These are phyloP conservation scores for Drosophila kanapiae DNA, from an alignment of 1,140 invertebrate genomes.

Conservation along the genomic window DNA sequence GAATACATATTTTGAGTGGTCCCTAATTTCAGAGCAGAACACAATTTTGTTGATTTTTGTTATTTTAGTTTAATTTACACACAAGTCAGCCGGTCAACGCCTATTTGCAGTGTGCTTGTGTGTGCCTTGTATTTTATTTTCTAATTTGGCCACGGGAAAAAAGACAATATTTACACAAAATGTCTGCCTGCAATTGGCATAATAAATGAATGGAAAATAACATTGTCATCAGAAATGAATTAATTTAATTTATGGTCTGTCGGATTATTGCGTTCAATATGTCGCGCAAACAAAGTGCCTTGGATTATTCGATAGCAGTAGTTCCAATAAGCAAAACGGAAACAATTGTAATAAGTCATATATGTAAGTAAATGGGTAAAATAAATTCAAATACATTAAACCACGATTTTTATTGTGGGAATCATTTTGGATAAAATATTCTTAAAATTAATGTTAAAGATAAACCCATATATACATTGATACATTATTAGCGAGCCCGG, in stretches of 20 bases:
- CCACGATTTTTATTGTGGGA: too few relatives aligned
- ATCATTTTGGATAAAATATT: too few relatives aligned
- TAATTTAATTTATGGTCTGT: conserved; percentile 7
- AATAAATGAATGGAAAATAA: conserved; percentile 44
- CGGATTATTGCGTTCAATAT: conserved; percentile 10
- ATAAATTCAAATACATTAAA: background rate
- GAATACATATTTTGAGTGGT: conserved; percentile 8
- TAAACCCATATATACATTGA: too few relatives aligned
- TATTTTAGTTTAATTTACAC: conserved; percentile 67
- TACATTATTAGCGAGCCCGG: too few relatives aligned
- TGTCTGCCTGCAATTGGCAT: conserved; percentile 32
- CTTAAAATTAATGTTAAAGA: too few relatives aligned
- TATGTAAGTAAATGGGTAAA: conserved; percentile 2
- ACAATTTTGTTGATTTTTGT: conserved; percentile 52
- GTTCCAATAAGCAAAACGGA: conserved; percentile 4
- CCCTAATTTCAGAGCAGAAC: conserved; percentile 34
- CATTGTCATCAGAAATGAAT: conserved; percentile 48
- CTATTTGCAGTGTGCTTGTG: conserved; percentile 29
- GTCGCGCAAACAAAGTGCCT: conserved; percentile 21
- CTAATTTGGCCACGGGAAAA: conserved; percentile 44
- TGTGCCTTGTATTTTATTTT: conserved; percentile 28
- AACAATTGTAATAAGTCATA: conserved; percentile 2
- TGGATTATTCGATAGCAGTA: conserved; percentile 12
- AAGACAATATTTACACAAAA: conserved; percentile 55
- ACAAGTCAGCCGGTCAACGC: conserved; percentile 25